phyloP scores from a whole-genome alignment of 2,113 vertebrate genomes.

The Chascanopsetta lugubris region DNA sequence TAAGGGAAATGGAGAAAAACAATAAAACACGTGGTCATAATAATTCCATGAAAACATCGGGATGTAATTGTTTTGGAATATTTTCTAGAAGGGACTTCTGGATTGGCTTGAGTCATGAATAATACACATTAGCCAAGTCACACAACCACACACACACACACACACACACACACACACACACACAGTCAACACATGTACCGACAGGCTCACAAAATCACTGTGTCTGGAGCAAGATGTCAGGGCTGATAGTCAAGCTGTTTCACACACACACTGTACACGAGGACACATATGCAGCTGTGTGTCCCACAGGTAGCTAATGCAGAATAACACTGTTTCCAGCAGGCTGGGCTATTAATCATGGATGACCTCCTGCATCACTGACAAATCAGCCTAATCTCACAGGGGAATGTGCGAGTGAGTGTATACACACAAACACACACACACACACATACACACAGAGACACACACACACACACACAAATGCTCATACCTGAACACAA shows the following conservation, averaged over 20 bases:
- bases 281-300: slow-evolving; percentile 54
- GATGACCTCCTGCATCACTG: slow-evolving; percentile 83
- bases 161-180: slow-evolving; percentile 39
- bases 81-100: no score
- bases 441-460: slow-evolving; percentile 9
- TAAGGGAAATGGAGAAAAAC: no score
- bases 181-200: slow-evolving; percentile 52
- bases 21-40: no score
- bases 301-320: slow-evolving; percentile 80
- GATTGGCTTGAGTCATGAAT: slow-evolving; percentile 40
- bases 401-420: slow-evolving; percentile 55
- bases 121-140: slow-evolving; percentile 40
- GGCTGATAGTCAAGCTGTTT: slow-evolving; percentile 54
- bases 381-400: slow-evolving; percentile 82
- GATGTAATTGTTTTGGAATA: no score
- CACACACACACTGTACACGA: slow-evolving; percentile 16
- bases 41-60: no score
- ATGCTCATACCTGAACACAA: slow-evolving; percentile 15
- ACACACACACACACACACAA: not conserved
- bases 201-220: slow-evolving; percentile 45
- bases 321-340: slow-evolving; percentile 81
- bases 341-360: slow-evolving; percentile 81
- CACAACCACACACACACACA: slow-evolving; percentile 32
- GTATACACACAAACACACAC: slow-evolving; percentile 12
- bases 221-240: slow-evolving; percentile 51